phyloP scores from a whole-genome alignment of 2,888 invertebrate genomes.

The Odontocolon sp. region DNA sequence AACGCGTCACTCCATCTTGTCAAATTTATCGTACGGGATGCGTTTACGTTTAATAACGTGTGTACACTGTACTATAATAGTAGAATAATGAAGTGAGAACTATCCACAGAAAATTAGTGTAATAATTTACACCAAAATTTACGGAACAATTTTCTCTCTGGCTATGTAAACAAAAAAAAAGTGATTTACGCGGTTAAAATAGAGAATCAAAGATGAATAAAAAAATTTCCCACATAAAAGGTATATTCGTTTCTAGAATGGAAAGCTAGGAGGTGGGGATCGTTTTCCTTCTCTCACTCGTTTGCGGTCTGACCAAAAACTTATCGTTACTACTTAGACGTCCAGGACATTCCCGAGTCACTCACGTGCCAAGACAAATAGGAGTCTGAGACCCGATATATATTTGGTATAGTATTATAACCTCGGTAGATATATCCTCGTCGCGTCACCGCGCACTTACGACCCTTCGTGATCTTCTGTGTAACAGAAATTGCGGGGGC shows the following conservation, averaged over 20 bases:
- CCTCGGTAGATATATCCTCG: background rate
- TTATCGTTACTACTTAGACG: conserved; percentile 35
- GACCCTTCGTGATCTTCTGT: too few species aligned
- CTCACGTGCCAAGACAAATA: conserved; percentile 51
- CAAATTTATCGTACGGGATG: background rate
- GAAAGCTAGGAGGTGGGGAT: background rate
- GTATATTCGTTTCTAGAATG: background rate
- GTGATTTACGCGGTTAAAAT: background rate
- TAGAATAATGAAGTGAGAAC: too few species aligned
- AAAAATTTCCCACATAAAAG: background rate
- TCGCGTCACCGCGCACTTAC: too few species aligned
- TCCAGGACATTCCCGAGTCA: conserved; percentile 12
- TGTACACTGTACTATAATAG: too few species aligned
- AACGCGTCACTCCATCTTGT: background rate
- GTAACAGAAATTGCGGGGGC: too few species aligned
- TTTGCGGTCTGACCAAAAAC: conserved; percentile 36
- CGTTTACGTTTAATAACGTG: background rate
- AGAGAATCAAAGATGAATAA: background rate
- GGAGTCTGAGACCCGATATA: conserved; percentile 29
- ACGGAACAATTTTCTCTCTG: too few species aligned
- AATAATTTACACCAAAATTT: too few species aligned
- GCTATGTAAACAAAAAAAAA: too few species aligned
- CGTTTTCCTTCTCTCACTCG: background rate
- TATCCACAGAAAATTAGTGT: too few species aligned
- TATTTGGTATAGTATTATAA: background rate